phyloP scores from a whole-genome alignment of 2,797 vertebrate species.

The Falco berigora region DNA sequence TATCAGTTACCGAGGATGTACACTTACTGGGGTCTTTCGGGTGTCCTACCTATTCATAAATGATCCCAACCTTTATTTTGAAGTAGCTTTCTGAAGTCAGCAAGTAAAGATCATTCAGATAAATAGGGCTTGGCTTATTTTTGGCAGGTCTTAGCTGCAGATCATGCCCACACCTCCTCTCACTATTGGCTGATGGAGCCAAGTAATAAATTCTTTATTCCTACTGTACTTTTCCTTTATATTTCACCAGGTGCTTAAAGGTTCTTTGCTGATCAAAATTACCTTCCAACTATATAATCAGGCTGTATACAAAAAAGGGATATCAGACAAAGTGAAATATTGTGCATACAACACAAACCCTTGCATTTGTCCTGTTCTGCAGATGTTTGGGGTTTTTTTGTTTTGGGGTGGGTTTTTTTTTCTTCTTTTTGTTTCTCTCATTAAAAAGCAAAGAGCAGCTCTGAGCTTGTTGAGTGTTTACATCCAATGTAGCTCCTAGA shows the following conservation, averaged over 20 bases:
- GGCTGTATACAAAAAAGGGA: neutral
- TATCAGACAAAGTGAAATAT: neutral
- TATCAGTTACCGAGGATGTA: neutral
- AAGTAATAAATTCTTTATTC: neutral
- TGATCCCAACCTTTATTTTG: constrained; percentile 37
- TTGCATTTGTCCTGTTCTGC: neutral
- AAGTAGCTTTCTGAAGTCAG: constrained; percentile 37
- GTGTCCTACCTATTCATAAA: neutral
- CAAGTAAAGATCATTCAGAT: constrained; percentile 35
- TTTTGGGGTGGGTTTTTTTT: neutral
- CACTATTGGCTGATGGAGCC: neutral
- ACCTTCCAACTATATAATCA: neutral
- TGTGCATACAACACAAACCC: neutral
- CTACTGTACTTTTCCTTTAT: neutral
- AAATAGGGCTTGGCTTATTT: constrained; percentile 44
- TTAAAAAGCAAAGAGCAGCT: neutral
- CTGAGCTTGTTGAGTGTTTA: neutral
- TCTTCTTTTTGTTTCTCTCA: neutral
- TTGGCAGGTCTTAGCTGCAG: constrained; percentile 3
- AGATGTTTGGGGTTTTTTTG: accelerated
- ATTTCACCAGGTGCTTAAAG: neutral
- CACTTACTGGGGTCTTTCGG: neutral
- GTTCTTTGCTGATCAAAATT: neutral
- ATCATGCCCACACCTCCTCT: neutral
- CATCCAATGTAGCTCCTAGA: accelerated